Base-by-base conservation (phyloP, 2,797 vertebrate genomes). In the Tenualosa thibaudeaui region DNA sequence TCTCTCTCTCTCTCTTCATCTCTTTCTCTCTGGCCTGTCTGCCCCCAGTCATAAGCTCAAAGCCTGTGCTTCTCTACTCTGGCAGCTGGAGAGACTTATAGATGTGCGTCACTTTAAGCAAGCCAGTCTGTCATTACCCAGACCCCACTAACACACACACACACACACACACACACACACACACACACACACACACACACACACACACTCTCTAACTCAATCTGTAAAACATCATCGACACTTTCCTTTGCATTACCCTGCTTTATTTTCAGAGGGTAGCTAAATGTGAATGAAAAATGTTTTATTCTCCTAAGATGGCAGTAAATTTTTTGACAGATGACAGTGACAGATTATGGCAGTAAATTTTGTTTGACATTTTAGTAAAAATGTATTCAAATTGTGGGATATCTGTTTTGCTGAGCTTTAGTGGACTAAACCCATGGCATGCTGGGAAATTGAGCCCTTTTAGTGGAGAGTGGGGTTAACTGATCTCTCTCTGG, bases 91-190 rank as follows among this genome's bases (percentile, higher is more conserved):
- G 54, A 68, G 78, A 78, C 71, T 78, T 78, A 78, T 78, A 46
- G 71, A 78, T 78, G 71, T 78, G 40, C 40, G 71, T 78, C 71
- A 78, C 71, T 37, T 53, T 46, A 7, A 81, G 78, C 43, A 56
- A 51, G 83, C 62, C 85, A 85, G 84, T 87, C 78, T 82, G 84
- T 87, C 82, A 84, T 87, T 82, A 86, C 68, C 26, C 68, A 37
- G 22, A 37, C 62, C 56, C 62, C 56, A 24, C 37, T 19, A 22
- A 81, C 53, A 19, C 49, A 53, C 37, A 7, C 71, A 78, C 68
- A 40, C 26, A 78, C 71, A 78, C 71, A 78, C 71, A 60, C 15
- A 62, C 40, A 19, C 40, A 84, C 50, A 22, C 50, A 75, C 83
- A 78, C 50, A 15, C 65, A 75, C 17, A 12, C 83, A 84, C 62